phyloP scores from a whole-genome alignment of 2,113 vertebrate genomes.

The Scomber japonicus region DNA sequence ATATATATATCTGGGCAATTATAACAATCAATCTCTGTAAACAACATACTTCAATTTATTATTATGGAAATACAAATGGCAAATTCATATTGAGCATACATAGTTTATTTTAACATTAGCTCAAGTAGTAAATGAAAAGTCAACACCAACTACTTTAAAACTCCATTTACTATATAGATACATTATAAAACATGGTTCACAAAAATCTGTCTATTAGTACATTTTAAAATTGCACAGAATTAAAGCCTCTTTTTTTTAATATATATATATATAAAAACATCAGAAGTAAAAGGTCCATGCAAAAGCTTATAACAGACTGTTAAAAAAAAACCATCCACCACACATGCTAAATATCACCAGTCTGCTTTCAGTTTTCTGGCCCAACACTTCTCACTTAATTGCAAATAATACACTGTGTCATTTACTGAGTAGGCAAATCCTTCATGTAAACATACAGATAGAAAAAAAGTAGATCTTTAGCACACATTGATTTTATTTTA shows the following conservation, averaged over 20 bases:
- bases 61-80: constrained; percentile 55
- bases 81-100: constrained; percentile 52
- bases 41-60: constrained; percentile 46
- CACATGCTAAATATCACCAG: constrained; percentile 30
- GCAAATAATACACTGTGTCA: constrained; percentile 22
- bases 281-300: constrained; percentile 51
- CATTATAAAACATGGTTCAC: constrained; percentile 68
- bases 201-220: constrained; percentile 34
- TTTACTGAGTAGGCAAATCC: constrained; percentile 9
- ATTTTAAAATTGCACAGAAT: constrained; percentile 8
- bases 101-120: constrained; percentile 41
- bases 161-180: constrained; percentile 36
- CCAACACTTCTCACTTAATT: constrained; percentile 8
- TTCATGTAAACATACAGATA: constrained; percentile 31
- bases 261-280: constrained; percentile 26
- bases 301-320: constrained; percentile 32
- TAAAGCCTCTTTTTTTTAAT: constrained; percentile 16
- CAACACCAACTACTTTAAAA: too few relatives aligned
- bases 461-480: constrained; percentile 7
- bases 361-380: neutral
- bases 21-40: constrained; percentile 48
- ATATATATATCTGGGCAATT: constrained; percentile 22
- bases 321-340: constrained; percentile 25
- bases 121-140: too few relatives aligned
- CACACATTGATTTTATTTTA: constrained; percentile 7